Evolutionary conservation across 2,888 invertebrate species (phyloP).

Genomic region (Amaurobius ferox): DNA sequence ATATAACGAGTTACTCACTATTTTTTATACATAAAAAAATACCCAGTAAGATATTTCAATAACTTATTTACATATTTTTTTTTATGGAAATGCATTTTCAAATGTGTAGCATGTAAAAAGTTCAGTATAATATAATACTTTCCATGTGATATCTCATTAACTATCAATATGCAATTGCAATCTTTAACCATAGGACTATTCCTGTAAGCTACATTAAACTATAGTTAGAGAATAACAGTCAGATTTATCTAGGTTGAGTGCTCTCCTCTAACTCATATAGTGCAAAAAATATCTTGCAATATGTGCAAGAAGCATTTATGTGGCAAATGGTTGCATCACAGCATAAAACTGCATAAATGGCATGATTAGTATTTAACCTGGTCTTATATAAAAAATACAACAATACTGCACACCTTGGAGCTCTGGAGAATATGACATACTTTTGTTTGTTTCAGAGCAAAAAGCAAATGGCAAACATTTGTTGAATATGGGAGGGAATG

Average conservation of each 20-base stretch:
- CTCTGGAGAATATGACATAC: not conserved
- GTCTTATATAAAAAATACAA: conserved; percentile 56
- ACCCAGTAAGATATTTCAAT: not conserved
- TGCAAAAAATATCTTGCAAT: conserved; percentile 64
- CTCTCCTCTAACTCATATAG: conserved; percentile 51
- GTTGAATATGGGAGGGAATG: not conserved
- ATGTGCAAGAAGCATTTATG: conserved; percentile 58
- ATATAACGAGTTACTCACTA: too few species aligned
- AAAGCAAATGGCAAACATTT: conserved; percentile 1
- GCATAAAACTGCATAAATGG: conserved; percentile 64
- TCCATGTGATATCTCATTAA: not conserved
- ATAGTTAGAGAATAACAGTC: conserved; percentile 54
- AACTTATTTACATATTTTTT: not conserved
- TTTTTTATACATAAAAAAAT: not conserved
- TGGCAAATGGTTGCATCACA: conserved; percentile 62
- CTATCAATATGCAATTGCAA: not conserved
- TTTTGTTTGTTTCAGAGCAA: not conserved
- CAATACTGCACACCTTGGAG: not conserved
- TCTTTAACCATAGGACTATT: conserved; percentile 2
- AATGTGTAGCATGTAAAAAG: conserved; percentile 12
- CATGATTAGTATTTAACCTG: conserved; percentile 42
- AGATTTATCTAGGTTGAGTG: conserved; percentile 59
- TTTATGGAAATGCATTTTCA: conserved; percentile 8
- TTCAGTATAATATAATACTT: conserved; percentile 20
- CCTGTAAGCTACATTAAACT: conserved; percentile 44